A percentile compares a stretch with the other conserved stretches of the same genome.
Evolutionary conservation across 2,888 invertebrate genomes (phyloP).

Genomic region (Polia nebulosa): DNA sequence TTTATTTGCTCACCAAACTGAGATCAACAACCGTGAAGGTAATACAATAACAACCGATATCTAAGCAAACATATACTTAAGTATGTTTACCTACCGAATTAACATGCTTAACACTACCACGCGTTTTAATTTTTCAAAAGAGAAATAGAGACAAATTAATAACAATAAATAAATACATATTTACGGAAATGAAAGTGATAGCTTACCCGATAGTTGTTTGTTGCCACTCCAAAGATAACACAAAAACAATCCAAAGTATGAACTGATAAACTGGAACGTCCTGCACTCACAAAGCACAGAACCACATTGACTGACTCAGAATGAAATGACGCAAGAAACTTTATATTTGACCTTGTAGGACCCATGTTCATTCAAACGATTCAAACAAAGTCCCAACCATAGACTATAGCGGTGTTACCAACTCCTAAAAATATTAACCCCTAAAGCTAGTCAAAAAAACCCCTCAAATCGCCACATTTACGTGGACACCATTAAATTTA

Average conservation of each 20-base stretch:
- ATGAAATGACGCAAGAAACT: slow-evolving; percentile 21
- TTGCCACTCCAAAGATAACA: slow-evolving; percentile 11
- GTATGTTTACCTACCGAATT: background rate
- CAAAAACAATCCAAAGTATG: background rate
- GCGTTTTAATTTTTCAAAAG: background rate
- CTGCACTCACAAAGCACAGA: slow-evolving; percentile 4
- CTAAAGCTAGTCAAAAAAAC: no score
- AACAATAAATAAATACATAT: background rate
- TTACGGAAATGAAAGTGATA: background rate
- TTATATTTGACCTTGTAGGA: slow-evolving; percentile 1
- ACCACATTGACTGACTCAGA: background rate
- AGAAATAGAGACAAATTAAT: background rate
- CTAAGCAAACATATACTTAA: no score
- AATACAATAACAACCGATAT: no score
- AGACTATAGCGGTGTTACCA: slow-evolving; percentile 7
- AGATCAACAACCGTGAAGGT: no score
- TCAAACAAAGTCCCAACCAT: slow-evolving; percentile 20
- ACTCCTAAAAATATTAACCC: no score
- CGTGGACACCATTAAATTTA: no score
- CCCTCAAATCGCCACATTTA: no score
- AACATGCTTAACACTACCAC: background rate
- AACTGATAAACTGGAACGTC: slow-evolving; percentile 1
- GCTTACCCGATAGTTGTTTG: slow-evolving; percentile 24
- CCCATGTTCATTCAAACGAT: background rate
- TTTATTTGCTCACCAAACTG: no score